Evolutionary conservation across 2,113 vertebrate species (phyloP), one percentile per base, ranked within the genome.

Genomic region (Cebidichthys violaceus): DNA sequence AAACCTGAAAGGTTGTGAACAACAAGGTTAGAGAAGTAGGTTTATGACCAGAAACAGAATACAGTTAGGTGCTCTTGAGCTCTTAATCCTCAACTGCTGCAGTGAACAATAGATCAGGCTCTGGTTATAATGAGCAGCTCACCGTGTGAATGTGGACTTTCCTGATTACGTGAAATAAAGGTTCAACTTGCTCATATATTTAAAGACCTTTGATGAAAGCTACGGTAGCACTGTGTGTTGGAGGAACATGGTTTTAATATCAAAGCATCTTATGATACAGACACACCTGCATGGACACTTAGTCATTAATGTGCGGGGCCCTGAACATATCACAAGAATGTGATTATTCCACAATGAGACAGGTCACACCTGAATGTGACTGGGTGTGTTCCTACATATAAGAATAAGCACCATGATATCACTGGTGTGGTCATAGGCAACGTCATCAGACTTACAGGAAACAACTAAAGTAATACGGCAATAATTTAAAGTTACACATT

Each of bases 361-460:
- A 66, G 33, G 47, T 73, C n/a, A 77, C 47, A 81, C 75, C 61
- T 82, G 68, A 79, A 35, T 45, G 55, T 77, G 33, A 80, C 68
- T 77, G 78, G 81, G 79, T 81, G 86, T 91, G 82, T 71, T 33
- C 10, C 20, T 33, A 60, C 13, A 22, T 33, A 79, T 13, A 55
- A 18, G 24, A 35, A 66, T n/a, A 57, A 61, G n/a, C 20, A 11
- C 15, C 1, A 4, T 22, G 11, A 43, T 33, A 8, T 24, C 14
- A 57, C 11, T 64, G 54, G 68, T 50, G 20, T 45, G n/a, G 27
- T 62, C 54, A 27, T 17, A 59, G 13, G 4, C n/a, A 64, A 15
- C 18, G 1, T 52, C 50, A 60, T 9, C 45, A 57, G 4, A 11
- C 9, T 59, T 22, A 33, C 33, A 37, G 18, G 2, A 27, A 9